Base-by-base conservation (phyloP, 2,797 vertebrate genomes). In the Peromyscus aztecus region DNA sequence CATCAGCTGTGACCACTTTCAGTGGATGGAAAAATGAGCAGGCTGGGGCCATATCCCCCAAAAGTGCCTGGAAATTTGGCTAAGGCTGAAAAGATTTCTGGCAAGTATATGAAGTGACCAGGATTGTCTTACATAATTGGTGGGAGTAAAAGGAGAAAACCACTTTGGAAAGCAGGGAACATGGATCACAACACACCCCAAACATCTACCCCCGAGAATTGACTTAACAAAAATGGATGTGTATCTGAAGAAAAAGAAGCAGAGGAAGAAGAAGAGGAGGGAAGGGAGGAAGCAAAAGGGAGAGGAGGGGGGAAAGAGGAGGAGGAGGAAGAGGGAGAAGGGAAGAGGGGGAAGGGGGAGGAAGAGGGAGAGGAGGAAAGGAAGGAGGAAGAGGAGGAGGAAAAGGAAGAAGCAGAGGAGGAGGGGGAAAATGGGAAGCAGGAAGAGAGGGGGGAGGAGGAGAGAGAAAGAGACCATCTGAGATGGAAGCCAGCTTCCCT, bases 1-100 rank as follows among this genome's bases (percentile, higher is more conserved):
- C 17, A 67, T 87, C 4, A 0, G 4, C 78, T 67, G 31, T 67
- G 75, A 65, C 14, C 61, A 29, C 14, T 2, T 37, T 61, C 49
- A 69, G 37, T 23, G 10, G 57, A 7, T 55, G 49, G 43, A 34
- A 81, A 83, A 55, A 40, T 11, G 16, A 88, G 77, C 55, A 10
- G 21, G 8, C 0, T 37, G 49, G 43, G 52, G 43, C 8, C 17
- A 49, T 29, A 3, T 14, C 46, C 55, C 87, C 80, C 37, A 63
- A 88, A 84, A 77, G 52, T 71, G 52, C 55, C 85, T 83, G 84
- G 40, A 76, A 93, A 91, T 29, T 13, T 49, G 27, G 12, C 46
- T 95, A 31, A 86, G 49, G 40, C 4, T 1, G 75, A 67, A 90
- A 94, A 23, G 5, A 86, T 29, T n/a, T 83, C 21, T 34, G 49